Evolutionary conservation across 2,113 vertebrate genomes (phyloP).

Genomic region (Ardeotis arabs): DNA sequence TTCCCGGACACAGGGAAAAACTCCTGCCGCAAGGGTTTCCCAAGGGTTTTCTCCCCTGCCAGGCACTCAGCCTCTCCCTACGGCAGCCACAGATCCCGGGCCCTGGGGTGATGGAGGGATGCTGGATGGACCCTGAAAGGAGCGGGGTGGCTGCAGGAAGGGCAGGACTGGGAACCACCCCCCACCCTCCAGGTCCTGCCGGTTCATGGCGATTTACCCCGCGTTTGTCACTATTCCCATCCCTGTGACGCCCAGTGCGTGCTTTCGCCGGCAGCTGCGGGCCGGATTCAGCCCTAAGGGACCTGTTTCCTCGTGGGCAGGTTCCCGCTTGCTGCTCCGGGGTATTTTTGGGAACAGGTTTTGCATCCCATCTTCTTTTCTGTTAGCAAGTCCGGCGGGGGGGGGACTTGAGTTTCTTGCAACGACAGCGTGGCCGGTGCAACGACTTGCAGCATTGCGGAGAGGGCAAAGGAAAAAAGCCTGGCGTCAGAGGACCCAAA

Average conservation of each 20-base stretch:
- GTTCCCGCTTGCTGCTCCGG: neutral
- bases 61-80: fast-evolving
- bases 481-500: neutral
- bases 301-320: neutral
- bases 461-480: neutral
- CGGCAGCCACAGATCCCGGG: fast-evolving
- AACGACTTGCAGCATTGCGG: fast-evolving
- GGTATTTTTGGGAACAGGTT: neutral
- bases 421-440: fast-evolving
- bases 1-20: fast-evolving
- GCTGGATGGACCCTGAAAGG: neutral
- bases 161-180: neutral
- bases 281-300: neutral
- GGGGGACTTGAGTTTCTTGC: neutral
- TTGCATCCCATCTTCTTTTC: neutral
- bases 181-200: neutral
- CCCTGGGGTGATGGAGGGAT: neutral
- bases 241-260: conserved; percentile 18
- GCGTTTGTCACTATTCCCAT: neutral
- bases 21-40: neutral
- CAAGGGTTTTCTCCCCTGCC: neutral
- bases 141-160: fast-evolving
- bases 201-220: neutral
- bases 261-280: conserved; percentile 25
- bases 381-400: fast-evolving